Evolutionary conservation across 2,888 invertebrate species (phyloP).

Genomic region (Ptycholaimellus sp.): DNA sequence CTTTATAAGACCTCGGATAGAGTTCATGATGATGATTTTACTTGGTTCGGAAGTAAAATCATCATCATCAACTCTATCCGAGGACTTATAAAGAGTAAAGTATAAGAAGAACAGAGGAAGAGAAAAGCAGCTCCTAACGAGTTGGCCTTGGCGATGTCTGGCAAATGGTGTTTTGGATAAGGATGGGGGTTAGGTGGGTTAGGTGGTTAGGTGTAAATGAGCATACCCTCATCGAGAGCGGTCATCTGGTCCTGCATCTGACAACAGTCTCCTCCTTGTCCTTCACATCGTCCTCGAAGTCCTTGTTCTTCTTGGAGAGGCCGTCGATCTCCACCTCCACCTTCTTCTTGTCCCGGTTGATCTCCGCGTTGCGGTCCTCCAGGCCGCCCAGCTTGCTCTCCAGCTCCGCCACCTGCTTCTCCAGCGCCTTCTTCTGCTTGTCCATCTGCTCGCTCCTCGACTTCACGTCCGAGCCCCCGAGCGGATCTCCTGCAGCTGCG

Average conservation of each 20-base stretch:
- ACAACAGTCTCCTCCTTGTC: constrained; percentile 20
- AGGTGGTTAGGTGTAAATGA: too few relatives aligned
- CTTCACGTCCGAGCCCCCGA: constrained; percentile 44
- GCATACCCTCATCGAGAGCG: too few relatives aligned
- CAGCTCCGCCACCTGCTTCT: constrained; percentile 9
- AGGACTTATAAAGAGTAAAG: not conserved
- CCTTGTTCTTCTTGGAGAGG: constrained; percentile 31
- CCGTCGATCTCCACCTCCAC: constrained; percentile 76
- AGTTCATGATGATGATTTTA: too few relatives aligned
- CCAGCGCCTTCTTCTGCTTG: not conserved
- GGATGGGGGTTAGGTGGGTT: too few relatives aligned
- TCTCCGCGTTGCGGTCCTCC: constrained; percentile 21
- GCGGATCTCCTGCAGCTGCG: constrained; percentile 61
- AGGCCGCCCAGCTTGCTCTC: constrained; percentile 34
- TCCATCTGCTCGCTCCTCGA: constrained; percentile 41
- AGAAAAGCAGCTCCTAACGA: not conserved
- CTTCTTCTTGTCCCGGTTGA: constrained; percentile 32
- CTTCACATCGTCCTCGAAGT: constrained; percentile 19
- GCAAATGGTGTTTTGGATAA: too few relatives aligned
- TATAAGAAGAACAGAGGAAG: not conserved
- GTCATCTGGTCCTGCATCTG: too few relatives aligned
- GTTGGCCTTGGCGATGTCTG: constrained; percentile 23
- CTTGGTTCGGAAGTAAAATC: too few relatives aligned
- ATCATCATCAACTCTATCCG: too few relatives aligned
- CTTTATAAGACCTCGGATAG: not conserved